Percentiles rank a stretch among this genome's conserved stretches.
Conservation (phyloP, 2,797 vertebrate genomes). For the Enteromius fasciolatus region DNA sequence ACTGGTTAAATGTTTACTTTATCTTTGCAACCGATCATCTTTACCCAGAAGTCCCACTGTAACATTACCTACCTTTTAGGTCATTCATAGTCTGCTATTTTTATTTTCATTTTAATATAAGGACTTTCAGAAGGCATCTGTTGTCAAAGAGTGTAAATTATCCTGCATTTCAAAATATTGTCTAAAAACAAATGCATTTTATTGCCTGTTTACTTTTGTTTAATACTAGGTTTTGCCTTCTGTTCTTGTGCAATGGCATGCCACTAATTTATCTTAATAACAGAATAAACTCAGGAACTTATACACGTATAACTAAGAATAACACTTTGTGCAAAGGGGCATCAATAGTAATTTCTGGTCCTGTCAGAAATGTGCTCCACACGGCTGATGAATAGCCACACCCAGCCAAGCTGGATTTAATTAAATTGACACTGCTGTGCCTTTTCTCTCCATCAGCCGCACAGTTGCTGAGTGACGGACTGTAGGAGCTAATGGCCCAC, state of each 20-base stretch:
- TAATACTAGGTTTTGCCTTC: neutral
- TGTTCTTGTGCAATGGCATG: neutral
- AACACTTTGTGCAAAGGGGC: slow-evolving; percentile 2
- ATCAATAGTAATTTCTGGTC: slow-evolving; percentile 16
- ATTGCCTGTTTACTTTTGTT: neutral
- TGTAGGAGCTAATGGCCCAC: slow-evolving; percentile 61
- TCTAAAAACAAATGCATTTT: neutral
- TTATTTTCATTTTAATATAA: neutral
- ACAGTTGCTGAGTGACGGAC: slow-evolving; percentile 63
- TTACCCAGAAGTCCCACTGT: neutral
- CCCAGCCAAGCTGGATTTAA: slow-evolving; percentile 53
- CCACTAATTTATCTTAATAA: neutral
- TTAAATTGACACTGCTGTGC: slow-evolving; percentile 54
- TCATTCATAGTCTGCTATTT: neutral
- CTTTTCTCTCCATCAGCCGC: slow-evolving; percentile 48
- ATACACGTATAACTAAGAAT: neutral
- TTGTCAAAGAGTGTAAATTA: neutral
- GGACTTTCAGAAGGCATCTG: too few relatives aligned
- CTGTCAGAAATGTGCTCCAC: slow-evolving; percentile 15
- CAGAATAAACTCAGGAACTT: slow-evolving; percentile 3
- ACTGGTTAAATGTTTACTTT: neutral
- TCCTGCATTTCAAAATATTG: neutral
- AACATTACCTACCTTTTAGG: neutral
- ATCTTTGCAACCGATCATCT: slow-evolving; percentile 1
- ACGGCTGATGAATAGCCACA: slow-evolving; percentile 36